A percentile compares a stretch with the other conserved stretches of the same genome.
These are phyloP conservation scores for Hemiscyllium ocellatum DNA, from an alignment of 2,113 vertebrate species.

Conservation along the genomic window DNA sequence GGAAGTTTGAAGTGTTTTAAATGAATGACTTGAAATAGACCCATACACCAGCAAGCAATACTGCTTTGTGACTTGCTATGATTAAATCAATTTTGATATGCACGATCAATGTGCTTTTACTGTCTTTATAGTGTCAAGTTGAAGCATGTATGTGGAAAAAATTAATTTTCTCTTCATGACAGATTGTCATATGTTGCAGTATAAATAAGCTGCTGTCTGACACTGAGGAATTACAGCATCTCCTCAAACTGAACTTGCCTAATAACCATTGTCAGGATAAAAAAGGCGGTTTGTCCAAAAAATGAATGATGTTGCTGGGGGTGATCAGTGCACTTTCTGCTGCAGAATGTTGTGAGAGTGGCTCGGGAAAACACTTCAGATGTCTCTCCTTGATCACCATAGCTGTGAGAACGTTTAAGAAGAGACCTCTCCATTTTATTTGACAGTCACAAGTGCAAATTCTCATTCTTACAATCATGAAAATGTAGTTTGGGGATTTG, in stretches of 20 bases:
- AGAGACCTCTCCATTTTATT: background rate
- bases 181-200: background rate
- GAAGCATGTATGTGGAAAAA: background rate
- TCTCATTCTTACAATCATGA: background rate
- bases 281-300: background rate
- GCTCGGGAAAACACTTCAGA: background rate
- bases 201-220: background rate
- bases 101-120: background rate
- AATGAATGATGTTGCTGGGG: background rate
- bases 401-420: background rate
- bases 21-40: background rate
- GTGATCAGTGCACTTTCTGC: background rate
- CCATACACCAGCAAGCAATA: background rate
- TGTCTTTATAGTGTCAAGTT: background rate
- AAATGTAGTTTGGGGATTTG: background rate
- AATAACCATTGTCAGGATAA: background rate
- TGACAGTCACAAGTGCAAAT: background rate
- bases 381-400: too few relatives aligned
- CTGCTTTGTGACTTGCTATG: background rate
- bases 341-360: background rate
- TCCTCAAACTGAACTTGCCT: background rate
- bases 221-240: background rate
- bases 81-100: background rate
- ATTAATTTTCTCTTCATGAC: background rate
- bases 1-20: background rate